Percentiles rank a stretch among this genome's conserved stretches.
These are phyloP conservation scores for Acanthoscelides obtectus DNA, from an alignment of 2,888 invertebrate species.

Conservation along the genomic window DNA sequence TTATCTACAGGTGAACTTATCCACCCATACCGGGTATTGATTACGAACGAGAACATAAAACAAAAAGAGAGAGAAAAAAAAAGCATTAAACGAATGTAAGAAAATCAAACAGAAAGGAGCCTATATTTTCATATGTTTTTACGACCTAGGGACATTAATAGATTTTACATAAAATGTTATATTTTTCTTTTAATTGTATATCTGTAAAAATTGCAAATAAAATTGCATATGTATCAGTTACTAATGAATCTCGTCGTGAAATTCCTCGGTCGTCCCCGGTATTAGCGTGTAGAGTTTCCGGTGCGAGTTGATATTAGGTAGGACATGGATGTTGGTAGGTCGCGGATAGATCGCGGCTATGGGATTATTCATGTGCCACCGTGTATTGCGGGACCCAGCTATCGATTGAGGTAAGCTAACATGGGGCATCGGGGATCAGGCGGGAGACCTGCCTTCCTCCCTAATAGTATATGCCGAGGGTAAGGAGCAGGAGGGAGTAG, in stretches of 20 bases:
- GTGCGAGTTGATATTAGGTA: too few species aligned
- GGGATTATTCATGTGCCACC: background rate
- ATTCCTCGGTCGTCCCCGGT: background rate
- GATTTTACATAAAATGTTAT: too few species aligned
- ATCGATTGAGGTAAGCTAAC: background rate
- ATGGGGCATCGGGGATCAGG: background rate
- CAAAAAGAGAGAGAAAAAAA: too few species aligned
- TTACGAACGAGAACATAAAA: background rate
- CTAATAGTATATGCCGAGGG: background rate
- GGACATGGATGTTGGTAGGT: background rate
- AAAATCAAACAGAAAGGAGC: too few species aligned
- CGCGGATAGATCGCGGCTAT: background rate
- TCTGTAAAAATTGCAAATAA: too few species aligned
- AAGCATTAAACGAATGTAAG: too few species aligned
- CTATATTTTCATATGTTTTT: too few species aligned
- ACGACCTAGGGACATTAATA: too few species aligned
- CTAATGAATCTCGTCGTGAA: too few species aligned
- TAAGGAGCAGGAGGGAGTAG: background rate
- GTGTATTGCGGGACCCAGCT: background rate
- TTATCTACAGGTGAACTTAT: background rate
- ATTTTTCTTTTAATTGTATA: too few species aligned
- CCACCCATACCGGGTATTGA: background rate
- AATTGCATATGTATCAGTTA: too few species aligned
- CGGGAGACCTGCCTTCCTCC: background rate
- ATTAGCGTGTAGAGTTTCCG: background rate